Evolutionary conservation across 2,888 invertebrate species (phyloP).

Genomic region (Eretmocerus hayati): DNA sequence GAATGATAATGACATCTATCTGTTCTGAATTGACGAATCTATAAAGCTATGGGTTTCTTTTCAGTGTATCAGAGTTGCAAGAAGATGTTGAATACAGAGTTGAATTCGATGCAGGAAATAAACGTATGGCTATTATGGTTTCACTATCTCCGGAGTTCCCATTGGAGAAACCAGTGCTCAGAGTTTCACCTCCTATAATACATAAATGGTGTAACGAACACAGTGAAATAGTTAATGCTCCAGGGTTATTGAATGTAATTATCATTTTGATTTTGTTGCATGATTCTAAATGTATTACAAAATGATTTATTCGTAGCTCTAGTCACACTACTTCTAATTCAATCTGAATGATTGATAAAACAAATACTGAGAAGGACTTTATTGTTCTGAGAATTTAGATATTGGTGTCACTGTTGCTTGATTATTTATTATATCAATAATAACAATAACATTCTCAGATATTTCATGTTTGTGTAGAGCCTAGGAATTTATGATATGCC

Average conservation of each 20-base stretch:
- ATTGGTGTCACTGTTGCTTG: too few species aligned
- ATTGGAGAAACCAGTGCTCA: conserved; percentile 64
- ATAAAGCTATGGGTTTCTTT: too few species aligned
- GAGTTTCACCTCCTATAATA: conserved; percentile 58
- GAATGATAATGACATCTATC: too few species aligned
- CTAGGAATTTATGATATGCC: neutral
- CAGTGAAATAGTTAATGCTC: conserved; percentile 66
- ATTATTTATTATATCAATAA: too few species aligned
- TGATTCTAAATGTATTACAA: conserved; percentile 1
- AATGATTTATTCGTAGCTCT: too few species aligned
- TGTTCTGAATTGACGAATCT: too few species aligned
- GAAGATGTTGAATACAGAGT: conserved; percentile 68
- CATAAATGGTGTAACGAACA: conserved; percentile 69
- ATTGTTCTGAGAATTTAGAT: too few species aligned
- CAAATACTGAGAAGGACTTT: too few species aligned
- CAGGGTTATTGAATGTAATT: conserved; percentile 65
- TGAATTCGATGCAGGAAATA: conserved; percentile 60
- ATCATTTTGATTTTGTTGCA: conserved; percentile 1
- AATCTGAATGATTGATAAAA: too few species aligned
- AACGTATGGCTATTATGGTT: conserved; percentile 61
- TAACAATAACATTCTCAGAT: too few species aligned
- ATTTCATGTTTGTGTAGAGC: too few species aligned
- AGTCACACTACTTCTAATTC: too few species aligned
- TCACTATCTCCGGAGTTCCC: conserved; percentile 66
- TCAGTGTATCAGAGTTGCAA: conserved; percentile 62